Evolutionary conservation across 2,113 vertebrate species (phyloP).

Genomic region (Corythoichthys intestinalis): DNA sequence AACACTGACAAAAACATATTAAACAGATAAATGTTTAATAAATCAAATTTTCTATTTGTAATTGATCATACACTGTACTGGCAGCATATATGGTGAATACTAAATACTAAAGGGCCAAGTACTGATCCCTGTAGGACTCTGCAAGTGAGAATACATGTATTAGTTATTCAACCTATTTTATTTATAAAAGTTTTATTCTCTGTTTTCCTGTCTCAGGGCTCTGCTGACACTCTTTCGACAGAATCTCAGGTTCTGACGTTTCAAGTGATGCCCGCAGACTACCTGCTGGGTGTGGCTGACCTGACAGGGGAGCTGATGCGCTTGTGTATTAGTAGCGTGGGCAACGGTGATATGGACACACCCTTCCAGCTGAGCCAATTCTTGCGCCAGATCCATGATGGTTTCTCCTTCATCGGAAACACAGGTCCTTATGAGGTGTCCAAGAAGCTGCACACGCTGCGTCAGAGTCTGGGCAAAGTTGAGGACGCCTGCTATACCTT

Average conservation of each 20-base stretch:
- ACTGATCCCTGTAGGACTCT: too few relatives aligned
- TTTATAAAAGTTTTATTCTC: not conserved
- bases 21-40: too few relatives aligned
- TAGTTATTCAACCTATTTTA: not conserved
- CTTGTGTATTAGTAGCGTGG: conserved; percentile 93
- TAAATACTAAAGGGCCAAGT: too few relatives aligned
- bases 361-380: conserved; percentile 95
- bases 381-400: conserved; percentile 89
- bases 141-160: not conserved
- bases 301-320: conserved; percentile 96
- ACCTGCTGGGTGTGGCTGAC: conserved; percentile 93
- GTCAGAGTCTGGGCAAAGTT: conserved; percentile 92
- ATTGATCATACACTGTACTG: too few relatives aligned
- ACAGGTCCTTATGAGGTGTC: conserved; percentile 96
- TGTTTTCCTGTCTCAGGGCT: conserved; percentile 41
- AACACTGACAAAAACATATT: too few relatives aligned
- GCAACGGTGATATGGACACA: conserved; percentile 94
- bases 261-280: conserved; percentile 89
- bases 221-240: conserved; percentile 28
- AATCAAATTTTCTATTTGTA: too few relatives aligned
- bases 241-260: conserved; percentile 68
- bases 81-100: too few relatives aligned
- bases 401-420: conserved; percentile 94
- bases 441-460: conserved; percentile 91
- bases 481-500: conserved; percentile 94